Evolutionary conservation across 1,140 invertebrate species (phyloP).

Genomic region (Drosophila bocqueti): DNA sequence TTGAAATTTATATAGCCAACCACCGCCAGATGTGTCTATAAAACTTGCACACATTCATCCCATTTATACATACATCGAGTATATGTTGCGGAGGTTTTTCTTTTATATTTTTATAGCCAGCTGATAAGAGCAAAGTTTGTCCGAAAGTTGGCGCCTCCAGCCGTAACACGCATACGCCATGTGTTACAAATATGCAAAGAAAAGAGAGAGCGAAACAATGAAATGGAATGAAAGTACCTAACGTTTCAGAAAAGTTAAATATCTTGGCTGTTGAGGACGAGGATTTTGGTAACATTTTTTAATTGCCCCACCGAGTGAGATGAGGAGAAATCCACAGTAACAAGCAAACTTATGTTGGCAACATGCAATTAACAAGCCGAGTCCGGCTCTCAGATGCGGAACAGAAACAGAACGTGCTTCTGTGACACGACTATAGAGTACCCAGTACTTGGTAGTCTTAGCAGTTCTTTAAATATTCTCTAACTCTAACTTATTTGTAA

Average conservation of each 20-base stretch:
- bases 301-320: conserved; percentile 38
- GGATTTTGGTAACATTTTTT: conserved; percentile 62
- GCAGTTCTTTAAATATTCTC: neutral
- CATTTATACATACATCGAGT: conserved; percentile 10
- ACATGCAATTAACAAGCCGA: conserved; percentile 74
- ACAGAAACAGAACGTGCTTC: neutral
- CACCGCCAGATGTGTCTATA: conserved; percentile 56
- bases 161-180: conserved; percentile 72
- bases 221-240: conserved; percentile 12
- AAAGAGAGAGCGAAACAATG: neutral
- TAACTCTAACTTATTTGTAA: neutral
- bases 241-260: conserved; percentile 50
- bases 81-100: conserved; percentile 32
- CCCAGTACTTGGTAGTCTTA: neutral
- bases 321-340: conserved; percentile 40
- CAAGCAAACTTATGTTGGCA: conserved; percentile 64
- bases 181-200: conserved; percentile 40
- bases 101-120: conserved; percentile 61
- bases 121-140: conserved; percentile 72
- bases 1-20: conserved; percentile 50
- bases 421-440: neutral
- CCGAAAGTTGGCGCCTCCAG: conserved; percentile 58
- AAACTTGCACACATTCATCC: conserved; percentile 44
- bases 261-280: conserved; percentile 38
- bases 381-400: conserved; percentile 24